These are phyloP conservation scores for Heloderma charlesbogerti DNA, from an alignment of 2,113 vertebrate species.

Conservation along the genomic window DNA sequence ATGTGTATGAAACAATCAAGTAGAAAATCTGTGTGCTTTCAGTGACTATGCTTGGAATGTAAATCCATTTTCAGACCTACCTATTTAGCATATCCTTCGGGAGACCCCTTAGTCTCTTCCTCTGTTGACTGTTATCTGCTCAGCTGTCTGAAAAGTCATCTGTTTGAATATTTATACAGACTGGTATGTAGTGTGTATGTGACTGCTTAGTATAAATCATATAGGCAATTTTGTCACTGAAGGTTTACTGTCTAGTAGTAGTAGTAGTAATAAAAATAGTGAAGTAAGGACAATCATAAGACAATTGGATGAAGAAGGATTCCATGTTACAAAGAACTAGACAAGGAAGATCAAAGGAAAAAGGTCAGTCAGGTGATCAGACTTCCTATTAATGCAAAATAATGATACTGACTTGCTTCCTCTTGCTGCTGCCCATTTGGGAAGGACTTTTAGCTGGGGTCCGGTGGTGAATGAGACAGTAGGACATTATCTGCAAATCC, in stretches of 20 bases:
- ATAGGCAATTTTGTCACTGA: neutral
- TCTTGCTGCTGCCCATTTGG: neutral
- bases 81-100: conserved; percentile 47
- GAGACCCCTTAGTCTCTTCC: conserved; percentile 13
- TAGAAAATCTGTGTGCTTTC: neutral
- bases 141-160: conserved; percentile 25
- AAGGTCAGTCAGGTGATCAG: neutral
- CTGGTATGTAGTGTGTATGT: neutral
- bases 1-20: conserved; percentile 45
- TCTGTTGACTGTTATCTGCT: conserved; percentile 9
- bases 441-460: neutral
- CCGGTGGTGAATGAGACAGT: neutral
- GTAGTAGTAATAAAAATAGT: neutral
- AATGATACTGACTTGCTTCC: neutral
- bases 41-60: neutral
- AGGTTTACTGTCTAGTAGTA: neutral
- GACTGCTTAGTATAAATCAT: conserved; percentile 2
- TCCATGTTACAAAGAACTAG: neutral
- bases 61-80: conserved; percentile 5
- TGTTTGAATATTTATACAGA: conserved; percentile 64
- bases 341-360: neutral
- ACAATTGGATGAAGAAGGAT: neutral
- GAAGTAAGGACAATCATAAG: neutral
- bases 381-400: conserved; percentile 1
- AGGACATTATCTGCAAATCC: neutral